These are phyloP conservation scores for Pygocentrus nattereri DNA, from an alignment of 2,797 vertebrate species.

Conservation along the genomic window DNA sequence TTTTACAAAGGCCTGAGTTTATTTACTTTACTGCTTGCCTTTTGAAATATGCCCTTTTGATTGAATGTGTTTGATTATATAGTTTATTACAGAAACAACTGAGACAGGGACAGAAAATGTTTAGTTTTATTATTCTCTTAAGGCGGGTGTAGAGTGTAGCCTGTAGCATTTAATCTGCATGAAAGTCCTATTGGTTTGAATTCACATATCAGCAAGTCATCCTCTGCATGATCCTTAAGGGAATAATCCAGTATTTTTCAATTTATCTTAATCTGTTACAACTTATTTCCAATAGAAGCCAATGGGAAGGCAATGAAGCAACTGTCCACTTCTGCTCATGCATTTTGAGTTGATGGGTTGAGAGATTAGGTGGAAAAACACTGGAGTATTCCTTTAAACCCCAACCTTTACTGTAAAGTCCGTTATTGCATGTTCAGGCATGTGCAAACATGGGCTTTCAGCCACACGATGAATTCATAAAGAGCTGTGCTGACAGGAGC, in stretches of 20 bases:
- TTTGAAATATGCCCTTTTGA: conserved; percentile 15
- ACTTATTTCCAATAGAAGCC: neutral
- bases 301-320: neutral
- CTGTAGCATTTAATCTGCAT: conserved; percentile 27
- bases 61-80: conserved; percentile 10
- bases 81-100: neutral
- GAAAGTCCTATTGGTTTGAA: conserved; percentile 26
- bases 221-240: neutral
- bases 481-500: neutral
- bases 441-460: conserved; percentile 39
- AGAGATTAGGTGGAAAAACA: neutral
- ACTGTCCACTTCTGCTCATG: neutral
- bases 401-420: neutral
- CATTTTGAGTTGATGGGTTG: neutral
- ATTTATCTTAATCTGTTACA: neutral
- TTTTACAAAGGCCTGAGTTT: conserved; percentile 30
- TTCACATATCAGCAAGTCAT: conserved; percentile 20
- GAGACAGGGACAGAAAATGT: conserved; percentile 38
- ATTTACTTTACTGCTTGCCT: conserved; percentile 20
- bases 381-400: neutral
- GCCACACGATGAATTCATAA: conserved; percentile 2
- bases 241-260: neutral
- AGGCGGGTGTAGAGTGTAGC: neutral
- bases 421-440: conserved; percentile 30
- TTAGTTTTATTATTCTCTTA: conserved; percentile 21